These are phyloP conservation scores for Mactra quadrangularis DNA, from an alignment of 1,140 invertebrate genomes.

Conservation along the genomic window DNA sequence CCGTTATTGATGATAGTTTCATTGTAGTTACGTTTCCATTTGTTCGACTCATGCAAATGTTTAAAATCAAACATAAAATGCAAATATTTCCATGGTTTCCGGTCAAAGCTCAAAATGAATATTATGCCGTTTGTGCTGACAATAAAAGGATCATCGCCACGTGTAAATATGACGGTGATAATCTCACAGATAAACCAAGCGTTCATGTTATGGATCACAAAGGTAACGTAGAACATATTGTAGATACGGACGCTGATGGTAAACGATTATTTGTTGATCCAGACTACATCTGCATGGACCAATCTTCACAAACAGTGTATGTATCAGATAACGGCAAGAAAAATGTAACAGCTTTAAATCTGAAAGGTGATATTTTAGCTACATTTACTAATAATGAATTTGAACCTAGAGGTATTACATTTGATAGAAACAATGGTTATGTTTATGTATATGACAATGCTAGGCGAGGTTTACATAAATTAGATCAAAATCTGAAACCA, in stretches of 20 bases:
- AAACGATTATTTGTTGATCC: slow-evolving; percentile 3
- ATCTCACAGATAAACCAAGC: not conserved
- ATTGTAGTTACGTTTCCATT: slow-evolving; percentile 43
- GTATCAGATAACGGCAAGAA: slow-evolving; percentile 26
- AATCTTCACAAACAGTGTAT: slow-evolving; percentile 7
- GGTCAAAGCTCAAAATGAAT: slow-evolving; percentile 42
- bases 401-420: slow-evolving; percentile 14
- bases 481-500: slow-evolving; percentile 2
- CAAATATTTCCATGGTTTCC: slow-evolving; percentile 40
- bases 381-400: not conserved
- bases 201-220: slow-evolving; percentile 16
- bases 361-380: slow-evolving; percentile 6
- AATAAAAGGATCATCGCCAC: slow-evolving; percentile 8
- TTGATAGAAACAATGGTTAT: slow-evolving; percentile 8
- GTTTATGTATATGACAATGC: not conserved
- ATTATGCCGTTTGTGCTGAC: slow-evolving; percentile 28
- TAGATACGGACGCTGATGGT: not conserved
- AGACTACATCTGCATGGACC: not conserved
- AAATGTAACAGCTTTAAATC: not conserved
- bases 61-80: slow-evolving; percentile 22
- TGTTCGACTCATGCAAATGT: slow-evolving; percentile 33
- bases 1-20: slow-evolving; percentile 1
- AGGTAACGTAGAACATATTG: slow-evolving; percentile 6
- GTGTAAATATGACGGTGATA: slow-evolving; percentile 33
- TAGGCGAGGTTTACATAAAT: not conserved